Percentiles rank a stretch among this genome's conserved stretches.
Evolutionary conservation across 1,140 invertebrate genomes (phyloP).

Genomic region (Zophobas atratus): DNA sequence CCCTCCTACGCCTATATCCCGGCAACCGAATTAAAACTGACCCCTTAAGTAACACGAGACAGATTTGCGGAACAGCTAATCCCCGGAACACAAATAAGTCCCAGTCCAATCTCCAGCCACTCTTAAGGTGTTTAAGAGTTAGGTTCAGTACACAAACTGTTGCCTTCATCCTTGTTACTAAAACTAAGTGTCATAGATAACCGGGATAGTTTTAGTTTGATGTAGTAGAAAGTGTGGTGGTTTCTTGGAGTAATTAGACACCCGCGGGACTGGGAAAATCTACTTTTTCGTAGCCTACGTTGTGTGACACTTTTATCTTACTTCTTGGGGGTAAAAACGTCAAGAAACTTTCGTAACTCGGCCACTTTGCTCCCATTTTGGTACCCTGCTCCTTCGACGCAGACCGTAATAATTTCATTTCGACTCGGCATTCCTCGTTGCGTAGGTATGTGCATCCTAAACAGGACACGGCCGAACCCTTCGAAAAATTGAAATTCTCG

Average conservation of each 20-base stretch:
- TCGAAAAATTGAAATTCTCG: constrained; percentile 32
- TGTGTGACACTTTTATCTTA: no score
- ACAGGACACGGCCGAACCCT: background rate
- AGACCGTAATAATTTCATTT: constrained; percentile 22
- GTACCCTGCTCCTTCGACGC: background rate
- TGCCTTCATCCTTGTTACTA: no score
- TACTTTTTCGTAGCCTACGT: no score
- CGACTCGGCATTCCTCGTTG: constrained; percentile 7
- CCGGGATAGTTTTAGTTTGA: no score
- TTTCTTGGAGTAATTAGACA: no score
- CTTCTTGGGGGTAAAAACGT: no score
- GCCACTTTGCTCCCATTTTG: background rate
- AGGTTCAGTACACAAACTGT: no score
- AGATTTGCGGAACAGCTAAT: background rate
- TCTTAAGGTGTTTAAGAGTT: background rate
- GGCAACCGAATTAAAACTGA: background rate
- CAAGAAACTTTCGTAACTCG: no score
- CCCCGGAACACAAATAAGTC: background rate
- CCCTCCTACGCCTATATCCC: background rate
- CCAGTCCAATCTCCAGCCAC: background rate
- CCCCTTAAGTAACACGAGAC: background rate
- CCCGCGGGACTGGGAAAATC: no score
- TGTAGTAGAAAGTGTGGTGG: no score
- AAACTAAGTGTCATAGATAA: no score
- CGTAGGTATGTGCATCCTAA: constrained; percentile 17